phyloP scores from a whole-genome alignment of 2,888 invertebrate genomes.

The Oxycera nigricornis region DNA sequence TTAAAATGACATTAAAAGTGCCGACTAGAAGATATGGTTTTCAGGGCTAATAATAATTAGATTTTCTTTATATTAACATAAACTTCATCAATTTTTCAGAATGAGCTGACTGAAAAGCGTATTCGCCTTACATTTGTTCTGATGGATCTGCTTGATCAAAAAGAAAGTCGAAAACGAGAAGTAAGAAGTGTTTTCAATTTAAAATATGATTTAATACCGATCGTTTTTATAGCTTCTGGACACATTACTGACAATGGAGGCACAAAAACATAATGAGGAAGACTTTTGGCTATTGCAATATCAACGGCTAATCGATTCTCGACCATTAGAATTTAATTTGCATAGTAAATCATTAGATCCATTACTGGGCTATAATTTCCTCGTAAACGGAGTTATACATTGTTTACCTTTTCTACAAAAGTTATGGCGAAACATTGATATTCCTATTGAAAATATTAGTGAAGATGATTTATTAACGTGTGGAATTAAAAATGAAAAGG shows the following conservation, averaged over 20 bases:
- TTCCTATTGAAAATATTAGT: slow-evolving; percentile 60
- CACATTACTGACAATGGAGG: slow-evolving; percentile 77
- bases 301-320: slow-evolving; percentile 79
- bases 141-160: slow-evolving; percentile 73
- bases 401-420: slow-evolving; percentile 73
- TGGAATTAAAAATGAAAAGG: slow-evolving; percentile 66
- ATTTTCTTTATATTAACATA: no score
- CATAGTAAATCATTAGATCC: slow-evolving; percentile 72
- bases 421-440: slow-evolving; percentile 50
- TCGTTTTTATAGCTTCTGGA: slow-evolving; percentile 66
- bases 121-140: slow-evolving; percentile 71
- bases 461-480: slow-evolving; percentile 66
- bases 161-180: slow-evolving; percentile 66
- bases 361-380: slow-evolving; percentile 70
- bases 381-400: slow-evolving; percentile 76
- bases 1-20: no score
- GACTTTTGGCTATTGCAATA: slow-evolving; percentile 83
- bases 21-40: no score
- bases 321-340: slow-evolving; percentile 72
- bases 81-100: no score
- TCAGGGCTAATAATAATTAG: no score
- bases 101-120: slow-evolving; percentile 74
- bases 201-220: not conserved
- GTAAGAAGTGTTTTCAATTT: no score
- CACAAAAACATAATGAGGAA: slow-evolving; percentile 62